Evolutionary conservation across 1,140 invertebrate species (phyloP), one percentile per base, ranked within the genome.

Genomic region (Procambarus virginalis): DNA sequence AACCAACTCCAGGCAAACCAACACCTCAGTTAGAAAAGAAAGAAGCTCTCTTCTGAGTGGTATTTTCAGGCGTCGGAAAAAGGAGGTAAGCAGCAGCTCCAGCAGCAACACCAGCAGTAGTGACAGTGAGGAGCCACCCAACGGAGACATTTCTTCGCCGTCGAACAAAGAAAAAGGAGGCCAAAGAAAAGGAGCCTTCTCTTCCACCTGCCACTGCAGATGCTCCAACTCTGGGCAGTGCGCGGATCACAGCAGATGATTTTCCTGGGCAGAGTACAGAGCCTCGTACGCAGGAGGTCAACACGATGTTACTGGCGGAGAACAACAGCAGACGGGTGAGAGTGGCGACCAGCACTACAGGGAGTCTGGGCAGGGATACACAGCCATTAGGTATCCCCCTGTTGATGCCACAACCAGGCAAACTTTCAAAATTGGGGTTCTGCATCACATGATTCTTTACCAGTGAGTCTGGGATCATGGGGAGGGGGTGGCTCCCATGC

Each of bases 341-440:
- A 76, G 89, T 85, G 17, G 48, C 51, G 49, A 55, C 81, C 34
- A 77, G 22, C 55, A 51, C 73, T 17, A 73, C 89, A 1, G 76
- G 82, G 20, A 85, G 89, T 73, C 45, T 79, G 49, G 89, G 83
- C 20, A 81, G 64, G 48, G 79, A 77, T 10, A 82, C 51, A 17
- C 91, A 92, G 64, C 84, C 91, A 58, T 46, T 92, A n/a, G 91
- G 91, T 9, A 92, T 92, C 22, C 91, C 91, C 58, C 34, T 84
- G 6, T 17, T 83, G 8, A 58, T 83, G 34, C 78, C 91, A 64
- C 84, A 84, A 46, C 83, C 87, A 48, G 91, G 91, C 12, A 78
- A 81, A 46, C 84, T 91, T 34, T 51, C 22, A 4, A 84, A 76
- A 58, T 51, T 84, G 87, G 10, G 91, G 90, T 20, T 92, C 91